These are phyloP conservation scores for Helicorthomorpha holstii DNA, from an alignment of 1,140 invertebrate species.

Conservation along the genomic window DNA sequence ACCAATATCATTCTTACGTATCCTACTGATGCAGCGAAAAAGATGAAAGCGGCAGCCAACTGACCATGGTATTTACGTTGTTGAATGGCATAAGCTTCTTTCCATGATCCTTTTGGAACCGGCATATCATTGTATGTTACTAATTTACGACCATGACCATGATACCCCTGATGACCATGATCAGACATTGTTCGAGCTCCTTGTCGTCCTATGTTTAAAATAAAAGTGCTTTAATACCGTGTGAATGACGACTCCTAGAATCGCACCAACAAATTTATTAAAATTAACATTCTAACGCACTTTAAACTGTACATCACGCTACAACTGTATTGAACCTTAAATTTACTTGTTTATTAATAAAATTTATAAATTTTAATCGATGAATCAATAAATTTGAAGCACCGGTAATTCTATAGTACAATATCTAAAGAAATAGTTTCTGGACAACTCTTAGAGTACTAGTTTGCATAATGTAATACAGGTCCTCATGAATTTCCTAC, in stretches of 20 bases:
- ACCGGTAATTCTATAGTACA: too few species aligned
- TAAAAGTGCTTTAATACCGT: too few species aligned
- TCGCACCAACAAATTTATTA: neutral
- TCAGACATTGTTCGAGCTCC: neutral
- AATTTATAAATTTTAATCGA: too few species aligned
- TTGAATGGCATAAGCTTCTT: neutral
- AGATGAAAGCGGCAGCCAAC: neutral
- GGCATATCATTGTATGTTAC: neutral
- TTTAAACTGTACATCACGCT: too few species aligned
- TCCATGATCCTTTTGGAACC: neutral
- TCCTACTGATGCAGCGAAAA: neutral
- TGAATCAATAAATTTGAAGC: too few species aligned
- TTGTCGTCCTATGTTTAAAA: neutral
- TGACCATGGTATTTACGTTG: neutral
- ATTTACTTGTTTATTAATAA: too few species aligned
- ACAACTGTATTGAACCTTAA: too few species aligned
- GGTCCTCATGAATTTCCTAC: too few species aligned
- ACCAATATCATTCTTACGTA: neutral
- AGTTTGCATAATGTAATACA: too few species aligned
- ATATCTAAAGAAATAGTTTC: too few species aligned
- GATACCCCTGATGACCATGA: neutral
- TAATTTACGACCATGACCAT: neutral
- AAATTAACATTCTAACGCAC: too few species aligned
- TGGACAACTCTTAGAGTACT: too few species aligned
- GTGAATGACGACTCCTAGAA: neutral